Percentiles rank a stretch among this genome's conserved stretches.
These are phyloP conservation scores for Platycnemis pennipes DNA, from an alignment of 2,888 invertebrate species.

Conservation along the genomic window DNA sequence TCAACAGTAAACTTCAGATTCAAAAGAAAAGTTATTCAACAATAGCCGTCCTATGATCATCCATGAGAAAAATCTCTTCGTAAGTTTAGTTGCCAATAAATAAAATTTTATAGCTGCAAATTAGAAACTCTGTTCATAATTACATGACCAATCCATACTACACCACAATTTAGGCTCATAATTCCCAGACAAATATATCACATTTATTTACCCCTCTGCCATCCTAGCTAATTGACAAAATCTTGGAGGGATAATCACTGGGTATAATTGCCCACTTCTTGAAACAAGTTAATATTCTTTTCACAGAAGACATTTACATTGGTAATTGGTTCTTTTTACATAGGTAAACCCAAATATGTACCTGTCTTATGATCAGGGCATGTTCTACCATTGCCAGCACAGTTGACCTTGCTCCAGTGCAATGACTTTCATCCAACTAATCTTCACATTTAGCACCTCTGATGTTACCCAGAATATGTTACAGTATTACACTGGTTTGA, in stretches of 20 bases:
- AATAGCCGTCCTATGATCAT: background rate
- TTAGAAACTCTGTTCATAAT: background rate
- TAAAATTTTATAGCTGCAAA: background rate
- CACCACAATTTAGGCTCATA: background rate
- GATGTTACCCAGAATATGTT: background rate
- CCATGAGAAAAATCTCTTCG: background rate
- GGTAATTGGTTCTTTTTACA: too few relatives aligned
- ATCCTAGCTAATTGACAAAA: slow-evolving; percentile 49
- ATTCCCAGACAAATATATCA: slow-evolving; percentile 50
- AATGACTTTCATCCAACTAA: background rate
- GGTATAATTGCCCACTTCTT: background rate
- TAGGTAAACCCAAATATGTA: slow-evolving; percentile 23
- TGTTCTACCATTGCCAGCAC: background rate
- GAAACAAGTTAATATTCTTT: background rate
- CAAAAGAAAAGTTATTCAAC: background rate
- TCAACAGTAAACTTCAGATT: background rate
- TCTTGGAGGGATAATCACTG: slow-evolving; percentile 46
- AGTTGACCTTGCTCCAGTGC: background rate
- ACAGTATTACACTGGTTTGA: background rate
- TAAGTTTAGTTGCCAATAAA: background rate
- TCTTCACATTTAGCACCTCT: background rate
- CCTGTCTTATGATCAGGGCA: background rate
- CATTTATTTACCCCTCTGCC: slow-evolving; percentile 10
- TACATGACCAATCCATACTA: background rate
- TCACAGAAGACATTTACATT: slow-evolving; percentile 2